Percentiles rank a stretch among this genome's conserved stretches.
Evolutionary conservation across 2,888 invertebrate genomes (phyloP).

Genomic region (Byasa hedistus): DNA sequence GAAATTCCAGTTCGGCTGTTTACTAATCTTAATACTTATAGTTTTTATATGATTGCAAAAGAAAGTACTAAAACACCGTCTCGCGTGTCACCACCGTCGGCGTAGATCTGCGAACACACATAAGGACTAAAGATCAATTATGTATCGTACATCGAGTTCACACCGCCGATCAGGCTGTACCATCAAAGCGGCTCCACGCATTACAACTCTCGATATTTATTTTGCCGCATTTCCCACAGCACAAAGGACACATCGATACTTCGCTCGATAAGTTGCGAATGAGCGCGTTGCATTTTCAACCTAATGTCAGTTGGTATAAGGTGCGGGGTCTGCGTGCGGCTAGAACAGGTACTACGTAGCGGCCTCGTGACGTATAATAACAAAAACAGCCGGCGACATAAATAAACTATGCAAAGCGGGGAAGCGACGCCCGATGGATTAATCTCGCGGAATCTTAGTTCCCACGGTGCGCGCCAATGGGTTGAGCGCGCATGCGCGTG

Average conservation of each 20-base stretch:
- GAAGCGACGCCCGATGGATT: conserved; percentile 54
- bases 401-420: conserved; percentile 54
- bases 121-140: too few relatives aligned
- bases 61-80: too few relatives aligned
- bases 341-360: conserved; percentile 22
- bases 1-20: too few relatives aligned
- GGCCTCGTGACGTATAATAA: conserved; percentile 29
- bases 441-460: conserved; percentile 55
- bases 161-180: conserved; percentile 7
- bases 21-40: too few relatives aligned
- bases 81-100: too few relatives aligned
- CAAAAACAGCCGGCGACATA: conserved; percentile 43
- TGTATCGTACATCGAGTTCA: too few relatives aligned
- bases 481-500: neutral
- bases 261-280: too few relatives aligned
- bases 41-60: too few relatives aligned
- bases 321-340: neutral
- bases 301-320: neutral
- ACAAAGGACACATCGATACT: conserved; percentile 17
- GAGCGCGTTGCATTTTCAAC: neutral
- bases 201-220: conserved; percentile 14
- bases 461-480: conserved; percentile 46
- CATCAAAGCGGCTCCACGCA: conserved; percentile 13
- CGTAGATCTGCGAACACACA: too few relatives aligned
- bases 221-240: conserved; percentile 10